These are phyloP conservation scores for Gymnocheta viridis DNA, from an alignment of 2,888 invertebrate genomes.

Conservation along the genomic window DNA sequence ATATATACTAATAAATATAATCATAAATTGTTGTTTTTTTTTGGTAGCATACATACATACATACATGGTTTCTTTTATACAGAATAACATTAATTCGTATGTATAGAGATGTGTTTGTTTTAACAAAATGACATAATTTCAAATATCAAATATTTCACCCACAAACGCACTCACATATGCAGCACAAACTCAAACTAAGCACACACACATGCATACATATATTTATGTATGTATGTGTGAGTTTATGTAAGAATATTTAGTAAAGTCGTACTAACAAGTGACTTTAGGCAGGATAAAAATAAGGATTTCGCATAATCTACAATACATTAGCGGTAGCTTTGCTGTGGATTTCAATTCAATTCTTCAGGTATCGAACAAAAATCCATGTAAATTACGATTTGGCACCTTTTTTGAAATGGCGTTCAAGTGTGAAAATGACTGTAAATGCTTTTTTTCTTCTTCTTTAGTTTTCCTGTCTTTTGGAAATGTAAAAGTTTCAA, in stretches of 20 bases:
- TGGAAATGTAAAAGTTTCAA: slow-evolving; percentile 59
- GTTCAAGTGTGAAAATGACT: slow-evolving; percentile 61
- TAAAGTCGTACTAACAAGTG: slow-evolving; percentile 71
- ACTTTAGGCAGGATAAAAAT: slow-evolving; percentile 75
- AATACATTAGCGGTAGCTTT: slow-evolving; percentile 83
- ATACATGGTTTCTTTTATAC: slow-evolving; percentile 2
- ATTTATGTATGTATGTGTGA: slow-evolving; percentile 4
- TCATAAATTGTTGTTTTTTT: slow-evolving; percentile 46
- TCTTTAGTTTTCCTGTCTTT: slow-evolving; percentile 10
- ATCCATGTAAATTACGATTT: slow-evolving; percentile 82
- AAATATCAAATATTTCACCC: slow-evolving; percentile 53
- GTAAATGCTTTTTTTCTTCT: slow-evolving; percentile 44
- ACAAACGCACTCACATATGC: slow-evolving; percentile 66
- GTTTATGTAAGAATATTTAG: slow-evolving; percentile 50
- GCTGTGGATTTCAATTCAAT: slow-evolving; percentile 82
- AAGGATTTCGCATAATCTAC: slow-evolving; percentile 82
- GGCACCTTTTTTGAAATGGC: slow-evolving; percentile 76
- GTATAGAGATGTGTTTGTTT: background rate
- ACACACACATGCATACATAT: background rate
- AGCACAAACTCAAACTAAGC: slow-evolving; percentile 58
- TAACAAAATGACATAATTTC: slow-evolving; percentile 53
- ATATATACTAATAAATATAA: slow-evolving; percentile 39
- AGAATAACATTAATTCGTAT: background rate
- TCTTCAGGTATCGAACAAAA: slow-evolving; percentile 82
- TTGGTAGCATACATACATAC: slow-evolving; percentile 25